These are phyloP conservation scores for Lobophora halterata DNA, from an alignment of 2,888 invertebrate genomes.

Conservation along the genomic window DNA sequence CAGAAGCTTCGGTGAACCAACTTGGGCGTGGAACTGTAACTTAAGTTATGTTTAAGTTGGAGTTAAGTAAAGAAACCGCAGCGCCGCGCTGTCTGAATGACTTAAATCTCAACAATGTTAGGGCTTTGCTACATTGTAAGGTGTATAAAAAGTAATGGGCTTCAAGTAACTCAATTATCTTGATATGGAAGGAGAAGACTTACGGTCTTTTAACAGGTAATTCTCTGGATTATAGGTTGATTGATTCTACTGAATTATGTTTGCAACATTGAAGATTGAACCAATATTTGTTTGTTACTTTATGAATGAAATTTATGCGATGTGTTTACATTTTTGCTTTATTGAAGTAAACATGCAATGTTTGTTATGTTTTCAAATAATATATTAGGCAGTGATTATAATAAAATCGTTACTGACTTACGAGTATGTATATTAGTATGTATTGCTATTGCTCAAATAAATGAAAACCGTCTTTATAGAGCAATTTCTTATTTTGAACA, in stretches of 20 bases:
- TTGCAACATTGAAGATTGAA: constrained; percentile 7
- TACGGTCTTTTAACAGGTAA: constrained; percentile 18
- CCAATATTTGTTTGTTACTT: constrained; percentile 8
- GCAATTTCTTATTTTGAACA: no score
- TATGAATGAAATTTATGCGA: constrained; percentile 11
- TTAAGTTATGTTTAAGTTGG: constrained; percentile 65
- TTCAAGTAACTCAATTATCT: constrained; percentile 18
- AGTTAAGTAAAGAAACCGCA: constrained; percentile 68
- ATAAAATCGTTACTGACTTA: no score
- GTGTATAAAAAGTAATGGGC: constrained; percentile 11
- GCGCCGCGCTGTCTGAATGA: constrained; percentile 64
- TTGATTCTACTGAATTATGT: constrained; percentile 11
- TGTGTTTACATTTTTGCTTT: neutral
- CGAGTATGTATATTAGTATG: no score
- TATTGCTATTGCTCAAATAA: no score
- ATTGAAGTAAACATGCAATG: neutral
- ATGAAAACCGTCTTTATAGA: no score
- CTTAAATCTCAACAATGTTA: constrained; percentile 63
- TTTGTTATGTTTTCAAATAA: neutral
- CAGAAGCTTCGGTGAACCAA: constrained; percentile 61
- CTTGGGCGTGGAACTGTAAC: constrained; percentile 66
- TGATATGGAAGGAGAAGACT: constrained; percentile 6
- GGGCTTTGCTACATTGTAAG: constrained; percentile 31
- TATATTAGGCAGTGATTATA: no score
- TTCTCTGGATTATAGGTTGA: constrained; percentile 12